Evolutionary conservation across 2,113 vertebrate species (phyloP), one percentile per base, ranked within the genome.

Genomic region (Tragulus kanchil): DNA sequence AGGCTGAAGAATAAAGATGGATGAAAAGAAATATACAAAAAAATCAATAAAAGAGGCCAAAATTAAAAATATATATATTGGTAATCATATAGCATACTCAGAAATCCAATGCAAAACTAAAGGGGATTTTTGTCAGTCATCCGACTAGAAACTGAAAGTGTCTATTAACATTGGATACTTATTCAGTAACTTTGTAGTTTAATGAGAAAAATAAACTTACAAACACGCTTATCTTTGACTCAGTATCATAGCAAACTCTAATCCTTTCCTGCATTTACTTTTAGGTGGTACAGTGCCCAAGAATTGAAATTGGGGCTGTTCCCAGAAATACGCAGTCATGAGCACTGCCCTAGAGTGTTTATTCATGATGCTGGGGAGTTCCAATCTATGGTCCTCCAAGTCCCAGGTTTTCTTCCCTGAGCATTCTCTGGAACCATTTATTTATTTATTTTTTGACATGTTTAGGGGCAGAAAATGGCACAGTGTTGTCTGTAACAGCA

Each of bases 271-370:
- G 4, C 0, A 1, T 85, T 95, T 9, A 6, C 65, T 56, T 65
- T n/a, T 5, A 79, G 14, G 8, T 59, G 36, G 25, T 65, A 1
- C 8, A 28, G 7, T 61, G 5, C 25, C 28, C 19, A n/a, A 31
- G 14, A 17, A 6, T 75, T 81, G 28, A 19, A 73, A 42, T 1
- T 50, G 21, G 10, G 8, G 0, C 8, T 3, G 1, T 28, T 69
- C 6, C 3, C 56, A 48, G 36, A 64, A 59, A 3, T 4, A 0
- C 2, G 7, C 5, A 45, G n/a, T 88, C 10, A 0, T 8, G 26
- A 83, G 8, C 6, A 1, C 50, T 56, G 16, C 9, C 52, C 52
- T 23, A 25, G 3, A 16, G 36, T 1, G 26, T 84, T 19, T 93
- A 25, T 13, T 65, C 3, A 64, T 59, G 21, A 6, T 31, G n/a